A percentile compares a stretch with the other conserved stretches of the same genome.
phyloP scores from a whole-genome alignment of 2,797 vertebrate genomes.

The Coregonus ussuriensis region DNA sequence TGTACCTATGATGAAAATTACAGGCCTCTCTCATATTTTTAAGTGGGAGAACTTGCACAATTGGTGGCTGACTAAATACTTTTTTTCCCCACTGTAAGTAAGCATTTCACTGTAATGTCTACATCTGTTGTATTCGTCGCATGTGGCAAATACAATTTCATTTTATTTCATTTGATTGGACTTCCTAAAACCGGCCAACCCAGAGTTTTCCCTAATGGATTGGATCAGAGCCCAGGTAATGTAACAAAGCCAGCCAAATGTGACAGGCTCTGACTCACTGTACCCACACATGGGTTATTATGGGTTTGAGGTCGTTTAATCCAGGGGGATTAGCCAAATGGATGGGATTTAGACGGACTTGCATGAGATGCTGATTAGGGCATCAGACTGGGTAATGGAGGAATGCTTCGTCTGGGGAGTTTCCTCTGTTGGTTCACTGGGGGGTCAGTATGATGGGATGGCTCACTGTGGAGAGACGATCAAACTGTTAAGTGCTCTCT shows the following conservation, averaged over 20 bases:
- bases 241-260: too few relatives aligned
- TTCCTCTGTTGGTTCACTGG: not conserved
- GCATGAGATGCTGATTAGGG: slow-evolving; percentile 39
- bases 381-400: not conserved
- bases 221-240: not conserved
- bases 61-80: too few relatives aligned
- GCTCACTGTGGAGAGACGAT: not conserved
- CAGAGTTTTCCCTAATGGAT: not conserved
- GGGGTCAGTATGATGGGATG: slow-evolving; percentile 4
- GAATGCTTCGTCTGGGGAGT: not conserved
- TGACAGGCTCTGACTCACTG: not conserved
- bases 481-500: not conserved
- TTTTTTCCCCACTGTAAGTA: too few relatives aligned
- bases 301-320: slow-evolving; percentile 42
- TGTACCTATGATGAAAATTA: too few relatives aligned
- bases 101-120: too few relatives aligned
- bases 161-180: too few relatives aligned
- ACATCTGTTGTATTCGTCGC: too few relatives aligned
- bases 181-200: not conserved
- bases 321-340: slow-evolving; percentile 37
- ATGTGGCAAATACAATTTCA: too few relatives aligned
- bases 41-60: too few relatives aligned
- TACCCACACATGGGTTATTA: slow-evolving; percentile 21
- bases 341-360: slow-evolving; percentile 44
- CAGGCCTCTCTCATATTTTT: too few relatives aligned